Conservation (phyloP, 2,888 invertebrate genomes). For the Seira musarum region DNA sequence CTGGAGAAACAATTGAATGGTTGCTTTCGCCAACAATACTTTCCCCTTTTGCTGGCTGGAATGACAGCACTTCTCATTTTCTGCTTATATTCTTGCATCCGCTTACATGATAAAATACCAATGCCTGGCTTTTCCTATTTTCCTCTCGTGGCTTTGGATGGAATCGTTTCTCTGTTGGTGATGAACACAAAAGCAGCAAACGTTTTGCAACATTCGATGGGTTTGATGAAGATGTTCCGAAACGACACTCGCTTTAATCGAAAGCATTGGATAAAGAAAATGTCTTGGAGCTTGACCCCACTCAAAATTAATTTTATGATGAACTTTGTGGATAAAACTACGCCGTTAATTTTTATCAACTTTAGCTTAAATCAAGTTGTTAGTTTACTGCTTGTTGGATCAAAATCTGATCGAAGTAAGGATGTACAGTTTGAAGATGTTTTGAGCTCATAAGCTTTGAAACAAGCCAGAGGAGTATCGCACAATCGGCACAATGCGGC, state of each 20-base stretch:
- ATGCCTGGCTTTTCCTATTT: conserved; percentile 57
- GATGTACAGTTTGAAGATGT: conserved; percentile 36
- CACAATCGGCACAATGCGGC: too few relatives aligned
- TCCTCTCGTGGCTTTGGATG: conserved; percentile 47
- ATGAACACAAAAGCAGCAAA: conserved; percentile 57
- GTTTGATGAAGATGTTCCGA: conserved; percentile 24
- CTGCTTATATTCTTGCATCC: conserved; percentile 49
- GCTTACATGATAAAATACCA: conserved; percentile 50
- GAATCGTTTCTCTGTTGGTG: conserved; percentile 36
- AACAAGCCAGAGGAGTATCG: too few relatives aligned
- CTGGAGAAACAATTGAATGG: conserved; percentile 50
- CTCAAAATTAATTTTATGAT: conserved; percentile 48
- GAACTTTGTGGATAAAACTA: conserved; percentile 53
- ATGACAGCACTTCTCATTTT: conserved; percentile 53
- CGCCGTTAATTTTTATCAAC: conserved; percentile 50
- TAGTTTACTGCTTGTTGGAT: conserved; percentile 39
- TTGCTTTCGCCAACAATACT: conserved; percentile 51
- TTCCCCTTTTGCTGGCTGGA: conserved; percentile 45
- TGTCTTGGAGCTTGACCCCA: conserved; percentile 44
- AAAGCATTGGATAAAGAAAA: conserved; percentile 50
- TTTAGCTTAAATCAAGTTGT: conserved; percentile 53
- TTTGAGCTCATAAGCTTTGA: too few relatives aligned
- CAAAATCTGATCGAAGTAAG: conserved; percentile 27
- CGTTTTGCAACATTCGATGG: conserved; percentile 32
- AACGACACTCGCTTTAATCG: conserved; percentile 4